Evolutionary conservation across 2,888 invertebrate species (phyloP).

Genomic region (Sinhomidia bicolor): DNA sequence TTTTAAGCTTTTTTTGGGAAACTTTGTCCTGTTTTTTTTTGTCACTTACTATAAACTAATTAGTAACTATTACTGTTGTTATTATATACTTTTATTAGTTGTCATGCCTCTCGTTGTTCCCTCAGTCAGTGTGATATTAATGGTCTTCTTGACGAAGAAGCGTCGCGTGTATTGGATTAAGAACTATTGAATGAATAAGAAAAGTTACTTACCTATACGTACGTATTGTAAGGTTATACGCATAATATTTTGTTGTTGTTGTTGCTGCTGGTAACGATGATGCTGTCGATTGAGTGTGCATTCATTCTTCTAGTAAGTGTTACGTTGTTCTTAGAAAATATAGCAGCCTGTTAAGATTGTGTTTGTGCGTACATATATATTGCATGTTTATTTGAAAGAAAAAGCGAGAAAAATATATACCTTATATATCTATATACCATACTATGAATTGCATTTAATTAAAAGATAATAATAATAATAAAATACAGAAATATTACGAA

Average conservation of each 20-base stretch:
- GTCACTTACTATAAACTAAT: not conserved
- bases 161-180: not conserved
- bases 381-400: not conserved
- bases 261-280: not conserved
- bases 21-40: not conserved
- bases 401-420: conserved; percentile 22
- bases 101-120: conserved; percentile 39
- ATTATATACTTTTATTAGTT: not conserved
- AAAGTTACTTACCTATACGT: conserved; percentile 6
- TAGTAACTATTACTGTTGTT: not conserved
- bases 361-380: not conserved
- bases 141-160: conserved; percentile 46
- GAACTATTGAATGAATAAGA: conserved; percentile 24
- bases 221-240: conserved; percentile 12
- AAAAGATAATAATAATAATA: conserved; percentile 18
- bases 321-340: too few species aligned
- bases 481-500: conserved; percentile 6
- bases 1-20: not conserved
- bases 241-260: not conserved
- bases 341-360: not conserved
- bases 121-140: conserved; percentile 66
- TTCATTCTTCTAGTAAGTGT: too few species aligned
- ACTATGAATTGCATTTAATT: conserved; percentile 25
- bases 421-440: conserved; percentile 17
- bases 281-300: conserved; percentile 15